These are phyloP conservation scores for Bhutanitis thaidina DNA, from an alignment of 2,888 invertebrate species.

Conservation along the genomic window DNA sequence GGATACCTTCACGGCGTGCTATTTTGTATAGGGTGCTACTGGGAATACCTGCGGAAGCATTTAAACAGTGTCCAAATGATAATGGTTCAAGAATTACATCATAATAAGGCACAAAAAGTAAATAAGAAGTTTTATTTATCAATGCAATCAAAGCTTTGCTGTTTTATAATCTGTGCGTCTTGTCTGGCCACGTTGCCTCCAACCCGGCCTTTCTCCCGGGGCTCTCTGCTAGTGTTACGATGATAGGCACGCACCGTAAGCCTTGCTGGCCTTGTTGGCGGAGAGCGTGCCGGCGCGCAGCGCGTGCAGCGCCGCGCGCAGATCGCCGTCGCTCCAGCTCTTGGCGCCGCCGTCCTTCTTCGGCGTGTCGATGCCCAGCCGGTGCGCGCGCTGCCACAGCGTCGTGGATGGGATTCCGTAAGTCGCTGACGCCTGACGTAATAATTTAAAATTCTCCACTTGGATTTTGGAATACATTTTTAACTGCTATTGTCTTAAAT, in stretches of 20 bases:
- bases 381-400: slow-evolving; percentile 93
- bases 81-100: too few species aligned
- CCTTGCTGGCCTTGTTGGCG: slow-evolving; percentile 95
- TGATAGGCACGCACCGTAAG: slow-evolving; percentile 85
- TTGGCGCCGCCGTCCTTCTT: slow-evolving; percentile 93
- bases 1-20: slow-evolving; percentile 92
- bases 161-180: too few species aligned
- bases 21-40: slow-evolving; percentile 96
- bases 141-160: too few species aligned
- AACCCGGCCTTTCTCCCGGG: too few species aligned
- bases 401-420: slow-evolving; percentile 95
- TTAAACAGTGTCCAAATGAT: not conserved
- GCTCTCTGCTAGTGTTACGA: too few species aligned
- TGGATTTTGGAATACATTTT: too few species aligned
- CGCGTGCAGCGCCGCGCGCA: slow-evolving; percentile 90
- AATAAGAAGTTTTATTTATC: too few species aligned
- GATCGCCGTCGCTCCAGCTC: slow-evolving; percentile 92
- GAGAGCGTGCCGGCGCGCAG: slow-evolving; percentile 91
- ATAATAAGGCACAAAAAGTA: too few species aligned
- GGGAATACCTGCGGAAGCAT: slow-evolving; percentile 83
- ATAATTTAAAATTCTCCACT: not conserved
- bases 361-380: slow-evolving; percentile 93
- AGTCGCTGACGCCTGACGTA: slow-evolving; percentile 84
- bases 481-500: too few species aligned
- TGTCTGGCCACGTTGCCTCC: too few species aligned